A percentile compares a stretch with the other conserved stretches of the same genome.
Evolutionary conservation across 2,797 vertebrate species (phyloP).

Genomic region (Schizopygopsis malacanthus): DNA sequence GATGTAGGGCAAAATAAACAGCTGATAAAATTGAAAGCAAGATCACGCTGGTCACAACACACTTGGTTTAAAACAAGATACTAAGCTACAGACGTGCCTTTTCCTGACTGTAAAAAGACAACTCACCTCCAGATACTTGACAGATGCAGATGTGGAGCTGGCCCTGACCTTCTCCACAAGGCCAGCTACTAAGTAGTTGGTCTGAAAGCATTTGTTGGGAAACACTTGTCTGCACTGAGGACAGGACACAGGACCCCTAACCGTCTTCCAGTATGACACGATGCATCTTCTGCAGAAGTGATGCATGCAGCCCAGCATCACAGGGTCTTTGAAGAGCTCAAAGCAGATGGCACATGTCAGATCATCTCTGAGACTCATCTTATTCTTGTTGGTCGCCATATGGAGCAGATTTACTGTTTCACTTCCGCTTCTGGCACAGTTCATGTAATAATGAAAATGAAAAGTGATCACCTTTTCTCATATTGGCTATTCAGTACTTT

Average conservation of each 20-base stretch:
- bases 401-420: conserved; percentile 31
- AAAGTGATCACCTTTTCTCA: conserved; percentile 21
- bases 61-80: neutral
- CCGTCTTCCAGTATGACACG: conserved; percentile 80
- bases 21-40: neutral
- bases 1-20: neutral
- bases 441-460: neutral
- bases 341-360: conserved; percentile 89
- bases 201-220: conserved; percentile 78
- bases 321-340: conserved; percentile 85
- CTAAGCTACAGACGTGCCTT: neutral
- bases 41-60: neutral
- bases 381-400: conserved; percentile 58
- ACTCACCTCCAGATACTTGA: conserved; percentile 77
- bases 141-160: conserved; percentile 67
- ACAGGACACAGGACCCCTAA: conserved; percentile 72
- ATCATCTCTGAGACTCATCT: conserved; percentile 82
- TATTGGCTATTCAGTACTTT: neutral
- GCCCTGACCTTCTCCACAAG: conserved; percentile 86
- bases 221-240: conserved; percentile 85
- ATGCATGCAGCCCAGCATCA: conserved; percentile 91
- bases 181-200: conserved; percentile 84
- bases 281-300: conserved; percentile 89
- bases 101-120: neutral
- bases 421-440: conserved; percentile 47